phyloP scores from a whole-genome alignment of 1,140 invertebrate genomes.

The Drosophila lacertosa region DNA sequence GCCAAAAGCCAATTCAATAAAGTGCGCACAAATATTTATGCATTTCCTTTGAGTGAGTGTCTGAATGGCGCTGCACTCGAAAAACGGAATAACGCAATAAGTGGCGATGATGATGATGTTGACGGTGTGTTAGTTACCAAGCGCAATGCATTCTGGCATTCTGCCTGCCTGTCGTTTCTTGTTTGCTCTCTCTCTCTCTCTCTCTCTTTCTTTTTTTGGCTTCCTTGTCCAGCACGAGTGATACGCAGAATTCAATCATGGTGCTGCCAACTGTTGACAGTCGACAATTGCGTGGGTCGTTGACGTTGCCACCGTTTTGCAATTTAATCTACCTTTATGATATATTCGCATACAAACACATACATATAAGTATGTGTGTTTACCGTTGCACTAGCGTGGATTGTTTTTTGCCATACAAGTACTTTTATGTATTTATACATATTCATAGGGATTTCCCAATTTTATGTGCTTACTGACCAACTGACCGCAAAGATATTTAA shows the following conservation, averaged over 20 bases:
- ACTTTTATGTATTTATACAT: background rate
- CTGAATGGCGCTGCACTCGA: conserved; percentile 49
- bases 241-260: conserved; percentile 32
- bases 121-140: no score
- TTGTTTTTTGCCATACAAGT: background rate
- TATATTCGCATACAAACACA: background rate
- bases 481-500: no score
- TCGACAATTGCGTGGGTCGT: conserved; percentile 17
- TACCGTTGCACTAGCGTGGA: conserved; percentile 1
- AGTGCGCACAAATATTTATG: conserved; percentile 70
- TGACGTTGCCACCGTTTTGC: conserved; percentile 13
- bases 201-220: no score
- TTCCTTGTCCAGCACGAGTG: conserved; percentile 6
- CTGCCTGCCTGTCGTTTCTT: background rate
- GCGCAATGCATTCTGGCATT: conserved; percentile 3
- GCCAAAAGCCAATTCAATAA: conserved; percentile 52
- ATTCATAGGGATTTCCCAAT: background rate
- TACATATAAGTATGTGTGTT: background rate
- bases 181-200: conserved; percentile 3
- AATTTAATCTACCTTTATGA: background rate
- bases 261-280: conserved; percentile 31
- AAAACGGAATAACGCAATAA: conserved; percentile 27
- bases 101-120: conserved; percentile 5
- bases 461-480: no score
- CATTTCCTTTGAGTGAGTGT: conserved; percentile 42